Evolutionary conservation across 92 coral and sea anemone genomes (phyloP).

Genomic region (Zoanthus solanderi): DNA sequence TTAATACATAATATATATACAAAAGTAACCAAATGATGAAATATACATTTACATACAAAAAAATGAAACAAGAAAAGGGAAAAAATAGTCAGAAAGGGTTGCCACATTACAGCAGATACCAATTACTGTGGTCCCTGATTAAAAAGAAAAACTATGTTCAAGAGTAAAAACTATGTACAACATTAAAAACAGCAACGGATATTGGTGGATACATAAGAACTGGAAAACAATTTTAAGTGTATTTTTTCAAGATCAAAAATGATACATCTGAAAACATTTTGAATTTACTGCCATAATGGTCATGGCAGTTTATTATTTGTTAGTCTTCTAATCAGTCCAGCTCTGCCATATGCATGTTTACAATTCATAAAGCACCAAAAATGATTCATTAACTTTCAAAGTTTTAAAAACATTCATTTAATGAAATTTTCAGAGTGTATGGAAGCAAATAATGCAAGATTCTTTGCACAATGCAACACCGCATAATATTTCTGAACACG

Average conservation of each 20-base stretch:
- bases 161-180: no score
- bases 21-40: not conserved
- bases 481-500: not conserved
- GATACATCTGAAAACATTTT: not conserved
- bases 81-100: no score
- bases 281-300: not conserved
- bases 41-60: no score
- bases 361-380: not conserved
- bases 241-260: not conserved
- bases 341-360: not conserved
- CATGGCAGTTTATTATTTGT: not conserved
- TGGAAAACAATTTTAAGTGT: not conserved
- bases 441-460: not conserved
- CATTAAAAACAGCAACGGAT: no score
- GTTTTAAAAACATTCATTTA: not conserved
- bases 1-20: not conserved
- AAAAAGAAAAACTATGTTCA: no score
- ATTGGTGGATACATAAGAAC: no score
- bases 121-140: no score
- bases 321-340: not conserved
- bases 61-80: no score
- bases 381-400: not conserved
- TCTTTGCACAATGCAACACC: slow-evolving; percentile 2
- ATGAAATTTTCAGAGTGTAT: not conserved
- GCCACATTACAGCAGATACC: no score